Percentiles rank a stretch among this genome's conserved stretches.
Evolutionary conservation across 2,797 vertebrate species (phyloP).

Genomic region (Liasis olivaceus): DNA sequence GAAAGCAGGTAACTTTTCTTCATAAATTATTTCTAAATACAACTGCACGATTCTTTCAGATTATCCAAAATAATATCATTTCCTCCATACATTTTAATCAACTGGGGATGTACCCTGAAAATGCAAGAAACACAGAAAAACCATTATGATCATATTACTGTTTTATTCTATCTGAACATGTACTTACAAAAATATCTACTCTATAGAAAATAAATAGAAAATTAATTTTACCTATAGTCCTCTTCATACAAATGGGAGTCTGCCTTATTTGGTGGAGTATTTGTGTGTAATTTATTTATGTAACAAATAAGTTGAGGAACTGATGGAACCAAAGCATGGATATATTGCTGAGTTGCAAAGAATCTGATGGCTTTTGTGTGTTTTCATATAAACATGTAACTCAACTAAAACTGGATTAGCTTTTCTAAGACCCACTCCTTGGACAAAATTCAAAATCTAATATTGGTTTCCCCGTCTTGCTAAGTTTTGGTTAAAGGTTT

Average conservation of each 20-base stretch:
- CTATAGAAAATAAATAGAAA: rapidly evolving
- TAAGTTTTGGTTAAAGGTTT: background rate
- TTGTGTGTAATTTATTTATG: background rate
- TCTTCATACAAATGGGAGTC: background rate
- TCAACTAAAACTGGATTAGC: background rate
- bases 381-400: background rate
- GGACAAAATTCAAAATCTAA: background rate
- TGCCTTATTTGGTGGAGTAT: background rate
- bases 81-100: constrained; percentile 87
- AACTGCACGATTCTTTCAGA: constrained; percentile 80
- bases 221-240: background rate
- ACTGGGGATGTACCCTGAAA: constrained; percentile 85
- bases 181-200: background rate
- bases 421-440: background rate
- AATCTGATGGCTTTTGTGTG: background rate
- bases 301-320: background rate
- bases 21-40: constrained; percentile 76
- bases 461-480: background rate
- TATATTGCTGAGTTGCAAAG: background rate
- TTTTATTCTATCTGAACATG: background rate
- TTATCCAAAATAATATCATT: constrained; percentile 81
- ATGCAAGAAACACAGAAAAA: constrained; percentile 41
- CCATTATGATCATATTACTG: background rate
- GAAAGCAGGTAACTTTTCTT: background rate
- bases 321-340: background rate